Percentiles rank a stretch among this genome's conserved stretches.
phyloP scores from a whole-genome alignment of 2,888 invertebrate species.

The Tetragnatha montana region DNA sequence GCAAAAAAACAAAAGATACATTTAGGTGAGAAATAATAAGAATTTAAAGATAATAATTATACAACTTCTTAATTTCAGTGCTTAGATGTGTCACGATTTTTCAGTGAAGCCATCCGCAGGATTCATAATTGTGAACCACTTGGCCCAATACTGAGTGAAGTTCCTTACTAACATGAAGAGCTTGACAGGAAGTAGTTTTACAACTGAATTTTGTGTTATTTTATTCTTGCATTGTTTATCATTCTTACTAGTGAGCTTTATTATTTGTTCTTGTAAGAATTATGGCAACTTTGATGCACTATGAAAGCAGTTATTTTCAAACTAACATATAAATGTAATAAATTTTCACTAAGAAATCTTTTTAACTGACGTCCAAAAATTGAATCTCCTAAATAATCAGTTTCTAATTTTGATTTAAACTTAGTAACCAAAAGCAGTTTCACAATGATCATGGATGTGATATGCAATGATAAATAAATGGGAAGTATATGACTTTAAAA shows the following conservation, averaged over 20 bases:
- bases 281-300: not conserved
- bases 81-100: conserved; percentile 71
- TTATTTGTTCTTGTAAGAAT: not conserved
- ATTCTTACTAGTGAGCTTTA: not conserved
- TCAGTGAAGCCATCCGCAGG: conserved; percentile 71
- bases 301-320: not conserved
- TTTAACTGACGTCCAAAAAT: too few relatives aligned
- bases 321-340: not conserved
- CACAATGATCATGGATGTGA: too few relatives aligned
- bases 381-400: too few relatives aligned
- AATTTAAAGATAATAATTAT: too few relatives aligned
- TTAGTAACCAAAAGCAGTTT: too few relatives aligned
- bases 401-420: too few relatives aligned
- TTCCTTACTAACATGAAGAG: conserved; percentile 75
- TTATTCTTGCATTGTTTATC: not conserved
- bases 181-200: conserved; percentile 81
- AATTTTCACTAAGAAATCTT: not conserved
- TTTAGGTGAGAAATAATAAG: too few relatives aligned
- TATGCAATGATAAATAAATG: too few relatives aligned
- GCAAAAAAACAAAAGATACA: too few relatives aligned
- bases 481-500: too few relatives aligned
- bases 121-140: conserved; percentile 71
- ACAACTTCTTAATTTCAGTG: conserved; percentile 67
- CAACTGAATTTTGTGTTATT: conserved; percentile 11
- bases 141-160: conserved; percentile 70